phyloP scores from a whole-genome alignment of 2,888 invertebrate genomes.

The Meloe dianella region DNA sequence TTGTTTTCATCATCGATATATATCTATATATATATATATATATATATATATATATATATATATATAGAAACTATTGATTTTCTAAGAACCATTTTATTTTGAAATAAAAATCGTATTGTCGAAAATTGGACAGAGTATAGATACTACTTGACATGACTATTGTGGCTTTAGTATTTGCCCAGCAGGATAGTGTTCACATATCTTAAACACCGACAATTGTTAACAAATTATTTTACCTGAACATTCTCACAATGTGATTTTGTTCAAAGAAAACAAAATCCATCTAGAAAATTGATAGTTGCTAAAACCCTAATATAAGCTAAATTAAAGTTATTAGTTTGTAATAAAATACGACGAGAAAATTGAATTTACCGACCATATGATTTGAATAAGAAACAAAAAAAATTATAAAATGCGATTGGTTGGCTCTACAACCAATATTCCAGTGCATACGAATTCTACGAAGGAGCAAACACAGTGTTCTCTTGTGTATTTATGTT shows the following conservation, averaged over 20 bases:
- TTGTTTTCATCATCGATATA: slow-evolving; percentile 41
- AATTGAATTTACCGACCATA: slow-evolving; percentile 42
- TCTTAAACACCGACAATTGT: slow-evolving; percentile 39
- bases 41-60: too few relatives aligned
- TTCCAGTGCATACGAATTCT: slow-evolving; percentile 37
- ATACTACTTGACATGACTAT: slow-evolving; percentile 46
- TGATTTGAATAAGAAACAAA: slow-evolving; percentile 34
- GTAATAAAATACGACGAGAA: slow-evolving; percentile 42
- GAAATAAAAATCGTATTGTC: slow-evolving; percentile 30
- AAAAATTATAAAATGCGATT: slow-evolving; percentile 39
- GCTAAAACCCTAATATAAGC: slow-evolving; percentile 4
- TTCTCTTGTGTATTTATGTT: slow-evolving; percentile 56
- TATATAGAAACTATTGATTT: slow-evolving; percentile 36
- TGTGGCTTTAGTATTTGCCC: slow-evolving; percentile 43
- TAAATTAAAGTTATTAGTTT: slow-evolving; percentile 38
- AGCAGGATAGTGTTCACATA: slow-evolving; percentile 35
- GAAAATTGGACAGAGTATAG: slow-evolving; percentile 45
- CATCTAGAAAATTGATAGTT: slow-evolving; percentile 35
- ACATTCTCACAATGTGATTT: slow-evolving; percentile 15
- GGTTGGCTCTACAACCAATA: slow-evolving; percentile 24
- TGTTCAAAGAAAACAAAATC: slow-evolving; percentile 20
- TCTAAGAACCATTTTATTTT: slow-evolving; percentile 32
- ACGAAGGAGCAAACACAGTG: slow-evolving; percentile 44
- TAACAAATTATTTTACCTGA: slow-evolving; percentile 57
- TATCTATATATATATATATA: too few relatives aligned